Evolutionary conservation across 1,140 invertebrate species (phyloP), one percentile per base, ranked within the genome.

Genomic region (Choristoneura fumiferana): DNA sequence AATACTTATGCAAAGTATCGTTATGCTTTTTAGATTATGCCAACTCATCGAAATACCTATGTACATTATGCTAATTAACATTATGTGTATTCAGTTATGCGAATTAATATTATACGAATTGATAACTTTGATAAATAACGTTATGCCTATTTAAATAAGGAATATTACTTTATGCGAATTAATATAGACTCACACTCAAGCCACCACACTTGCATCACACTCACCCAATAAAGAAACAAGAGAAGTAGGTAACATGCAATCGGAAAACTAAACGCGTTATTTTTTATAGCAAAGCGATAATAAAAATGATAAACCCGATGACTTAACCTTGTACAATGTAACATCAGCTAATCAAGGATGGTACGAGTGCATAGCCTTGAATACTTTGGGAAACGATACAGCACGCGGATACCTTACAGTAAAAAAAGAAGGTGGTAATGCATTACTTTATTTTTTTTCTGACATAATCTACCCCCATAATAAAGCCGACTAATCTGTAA

Each of bases 351-450:
- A 98, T 70, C 95, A 96, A 80, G 97, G 97, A 0, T 98, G 95
- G 95, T 99, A 99, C 77, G 95, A 95, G 0, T 99, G 98, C 77
- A 90, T 98, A 3, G 97, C 95, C 0, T 91, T 94, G 1, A 98
- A 97, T 79, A 92, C 91, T 34, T 90, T 98, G 8, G 98, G 97
- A 0, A 91, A 91, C 18, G 93, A 93, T 0, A 92, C 93, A 40
- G 92, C 93, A 22, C 96, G 93, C 73, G 96, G 96, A 8, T 98
- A 96, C 82, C 89, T 99, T 1, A 91, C 91, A 43, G 96, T 99
- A n/a, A n/a, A n/a, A n/a, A n/a, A n/a, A n/a, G n/a, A n/a, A n/a
- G n/a, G n/a, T n/a, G n/a, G n/a, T n/a, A n/a, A n/a, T n/a, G n/a
- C n/a, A n/a, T n/a, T n/a, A n/a, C n/a, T n/a, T n/a, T n/a, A n/a